These are phyloP conservation scores for Ataeniobius toweri DNA, from an alignment of 2,797 vertebrate genomes.

Conservation along the genomic window DNA sequence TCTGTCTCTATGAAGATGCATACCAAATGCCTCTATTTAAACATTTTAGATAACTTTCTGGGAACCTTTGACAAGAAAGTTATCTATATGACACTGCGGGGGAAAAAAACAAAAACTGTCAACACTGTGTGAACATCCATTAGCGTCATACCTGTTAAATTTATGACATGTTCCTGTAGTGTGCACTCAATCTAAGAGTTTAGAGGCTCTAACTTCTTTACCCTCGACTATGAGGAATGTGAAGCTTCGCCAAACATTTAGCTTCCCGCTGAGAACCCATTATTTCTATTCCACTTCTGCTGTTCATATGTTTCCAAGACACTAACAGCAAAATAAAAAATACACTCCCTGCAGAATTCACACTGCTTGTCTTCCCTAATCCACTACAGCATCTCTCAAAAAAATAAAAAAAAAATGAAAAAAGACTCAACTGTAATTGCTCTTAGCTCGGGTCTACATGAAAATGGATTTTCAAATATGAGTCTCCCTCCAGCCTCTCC, in stretches of 20 bases:
- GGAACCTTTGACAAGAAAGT: slow-evolving; percentile 52
- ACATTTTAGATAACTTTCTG: slow-evolving; percentile 44
- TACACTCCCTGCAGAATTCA: slow-evolving; percentile 52
- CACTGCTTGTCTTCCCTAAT: slow-evolving; percentile 59
- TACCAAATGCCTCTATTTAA: slow-evolving; percentile 40
- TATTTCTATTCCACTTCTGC: slow-evolving; percentile 35
- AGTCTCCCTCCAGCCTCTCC: slow-evolving; percentile 46
- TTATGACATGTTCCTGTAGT: slow-evolving; percentile 26
- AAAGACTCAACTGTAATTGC: slow-evolving; percentile 71
- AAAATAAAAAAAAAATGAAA: slow-evolving; percentile 38
- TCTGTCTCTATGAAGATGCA: slow-evolving; percentile 60
- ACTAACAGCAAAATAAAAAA: slow-evolving; percentile 19
- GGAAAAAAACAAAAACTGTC: slow-evolving; percentile 13
- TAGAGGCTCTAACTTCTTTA: slow-evolving; percentile 39
- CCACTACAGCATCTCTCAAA: slow-evolving; percentile 50
- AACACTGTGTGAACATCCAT: slow-evolving; percentile 31
- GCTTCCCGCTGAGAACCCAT: slow-evolving; percentile 35
- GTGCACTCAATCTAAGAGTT: slow-evolving; percentile 10
- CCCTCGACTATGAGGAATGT: slow-evolving; percentile 41
- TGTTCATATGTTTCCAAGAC: slow-evolving; percentile 56
- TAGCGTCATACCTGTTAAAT: slow-evolving; percentile 46
- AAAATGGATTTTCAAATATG: slow-evolving; percentile 80
- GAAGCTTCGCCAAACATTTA: slow-evolving; percentile 45
- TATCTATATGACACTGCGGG: slow-evolving; percentile 18
- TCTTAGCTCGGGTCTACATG: slow-evolving; percentile 71